Evolutionary conservation across 92 coral and sea anemone species (phyloP).

Genomic region (Pocillopora grandis): DNA sequence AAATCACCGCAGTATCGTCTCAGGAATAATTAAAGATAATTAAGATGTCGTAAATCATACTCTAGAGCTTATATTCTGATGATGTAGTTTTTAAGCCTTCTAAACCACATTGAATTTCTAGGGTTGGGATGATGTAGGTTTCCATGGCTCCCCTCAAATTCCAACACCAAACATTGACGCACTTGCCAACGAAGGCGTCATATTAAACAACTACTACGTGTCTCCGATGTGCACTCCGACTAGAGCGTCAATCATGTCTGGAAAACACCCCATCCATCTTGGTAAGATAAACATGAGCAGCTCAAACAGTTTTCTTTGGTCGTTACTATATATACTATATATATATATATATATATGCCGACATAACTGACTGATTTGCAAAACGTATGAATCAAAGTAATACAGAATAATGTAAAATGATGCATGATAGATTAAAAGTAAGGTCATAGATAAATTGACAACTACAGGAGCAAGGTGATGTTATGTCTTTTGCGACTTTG

Average conservation of each 20-base stretch:
- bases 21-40: too few species aligned
- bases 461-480: background rate
- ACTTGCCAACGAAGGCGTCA: slow-evolving; percentile 87
- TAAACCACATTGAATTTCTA: background rate
- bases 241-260: slow-evolving; percentile 91
- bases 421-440: too few species aligned
- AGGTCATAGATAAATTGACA: too few species aligned
- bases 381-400: too few species aligned
- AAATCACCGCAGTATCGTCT: too few species aligned
- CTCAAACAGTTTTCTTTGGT: too few species aligned
- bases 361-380: too few species aligned
- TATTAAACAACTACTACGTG: slow-evolving; percentile 90
- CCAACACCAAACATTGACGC: slow-evolving; percentile 89
- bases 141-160: slow-evolving; percentile 95
- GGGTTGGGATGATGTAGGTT: slow-evolving; percentile 99
- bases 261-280: slow-evolving; percentile 88
- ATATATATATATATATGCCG: background rate
- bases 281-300: slow-evolving; percentile 54
- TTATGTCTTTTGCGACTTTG: background rate
- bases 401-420: too few species aligned
- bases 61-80: too few species aligned
- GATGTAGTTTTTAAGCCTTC: background rate
- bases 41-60: too few species aligned
- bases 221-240: slow-evolving; percentile 97
- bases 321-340: background rate